Base-by-base conservation (phyloP, 2,888 invertebrate species). In the Antheraea assamensis region DNA sequence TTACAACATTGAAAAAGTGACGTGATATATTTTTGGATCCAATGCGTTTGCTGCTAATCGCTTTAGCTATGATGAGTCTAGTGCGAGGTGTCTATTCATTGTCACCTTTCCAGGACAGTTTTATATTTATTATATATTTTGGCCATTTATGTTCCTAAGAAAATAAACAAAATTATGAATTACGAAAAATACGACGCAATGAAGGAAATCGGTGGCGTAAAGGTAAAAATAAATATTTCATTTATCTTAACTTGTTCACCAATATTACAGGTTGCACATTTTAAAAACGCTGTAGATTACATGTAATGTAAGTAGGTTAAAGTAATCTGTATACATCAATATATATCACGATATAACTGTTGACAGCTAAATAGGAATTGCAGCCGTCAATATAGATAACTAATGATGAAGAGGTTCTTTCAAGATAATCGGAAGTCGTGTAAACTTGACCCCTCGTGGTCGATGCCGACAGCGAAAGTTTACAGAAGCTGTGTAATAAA, bases 371-470 rank as follows among this genome's bases (percentile, higher is more conserved):
- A 71, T 64, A 71, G 70, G 71, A 73, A 74, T 70, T 55, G 30
- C 64, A 82, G 83, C 85, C 88, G 90, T 88, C 87, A 87, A 83
- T 85, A 77, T n/a, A n/a, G n/a, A n/a, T 88, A 84, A 88, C 82
- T 86, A 88, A 90, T 88, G 87, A 82, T 82, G 79, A 81, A 78
- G 74, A 82, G 86, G 89, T 86, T 89, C 87, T 80, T 89, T 87
- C 83, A 79, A 77, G 82, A 81, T 82, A 81, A 81, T 87, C 84
- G 85, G 87, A 87, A 89, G 87, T 86, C 85, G 81, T 85, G 81
- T 90, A 90, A 91, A 91, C 91, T 92, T 93, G 92, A 92, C 91
- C 92, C 81, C 86, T 31, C 17, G 68, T 13, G 30, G 82, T 81
- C 77, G 74, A 70, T 75, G 75, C 80, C 77, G 80, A 76, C 83